Percentiles rank a stretch among this genome's conserved stretches.
Conservation (phyloP, 2,113 vertebrate species). For the Oncorhynchus mykiss region DNA sequence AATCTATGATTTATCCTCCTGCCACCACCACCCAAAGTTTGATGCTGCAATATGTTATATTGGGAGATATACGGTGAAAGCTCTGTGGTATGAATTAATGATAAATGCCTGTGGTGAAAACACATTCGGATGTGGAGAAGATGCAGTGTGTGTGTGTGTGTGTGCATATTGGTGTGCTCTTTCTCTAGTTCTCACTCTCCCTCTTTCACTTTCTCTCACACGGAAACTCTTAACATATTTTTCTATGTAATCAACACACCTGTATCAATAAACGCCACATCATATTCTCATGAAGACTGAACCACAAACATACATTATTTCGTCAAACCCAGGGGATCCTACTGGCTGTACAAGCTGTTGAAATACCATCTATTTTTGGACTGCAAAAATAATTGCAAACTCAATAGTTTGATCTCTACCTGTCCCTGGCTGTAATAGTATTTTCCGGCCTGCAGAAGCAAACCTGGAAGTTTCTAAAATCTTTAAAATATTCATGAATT, state of each 20-base stretch:
- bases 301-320: conserved; percentile 60
- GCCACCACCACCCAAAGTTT: neutral
- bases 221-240: neutral
- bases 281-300: conserved; percentile 28
- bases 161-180: neutral
- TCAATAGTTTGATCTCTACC: neutral
- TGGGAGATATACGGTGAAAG: conserved; percentile 5
- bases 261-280: conserved; percentile 34
- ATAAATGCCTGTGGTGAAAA: conserved; percentile 50
- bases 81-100: conserved; percentile 48
- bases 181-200: conserved; percentile 6
- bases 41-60: too few relatives aligned
- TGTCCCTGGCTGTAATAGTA: neutral
- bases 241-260: neutral
- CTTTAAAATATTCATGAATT: conserved; percentile 26
- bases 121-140: conserved; percentile 36
- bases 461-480: neutral
- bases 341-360: conserved; percentile 16
- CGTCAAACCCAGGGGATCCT: conserved; percentile 42
- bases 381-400: neutral
- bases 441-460: neutral
- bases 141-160: neutral
- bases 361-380: neutral
- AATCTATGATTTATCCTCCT: too few relatives aligned
- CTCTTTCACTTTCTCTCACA: conserved; percentile 14